phyloP scores from a whole-genome alignment of 2,888 invertebrate species.

The Polydrusus cervinus region DNA sequence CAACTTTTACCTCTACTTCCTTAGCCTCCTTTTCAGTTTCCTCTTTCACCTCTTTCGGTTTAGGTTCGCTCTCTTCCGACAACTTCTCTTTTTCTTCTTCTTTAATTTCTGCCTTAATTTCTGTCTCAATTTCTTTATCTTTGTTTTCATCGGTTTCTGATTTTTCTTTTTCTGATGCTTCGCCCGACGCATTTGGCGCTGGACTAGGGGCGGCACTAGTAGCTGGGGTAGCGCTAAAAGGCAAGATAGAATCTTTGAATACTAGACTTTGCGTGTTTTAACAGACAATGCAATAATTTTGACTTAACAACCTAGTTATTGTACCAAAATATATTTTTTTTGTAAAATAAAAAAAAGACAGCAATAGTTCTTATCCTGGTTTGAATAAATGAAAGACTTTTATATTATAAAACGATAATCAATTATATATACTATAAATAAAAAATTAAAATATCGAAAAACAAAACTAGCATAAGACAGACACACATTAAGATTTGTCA shows the following conservation, averaged over 20 bases:
- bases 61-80: conserved; percentile 56
- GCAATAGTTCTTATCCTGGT: no score
- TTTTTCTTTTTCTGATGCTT: conserved; percentile 64
- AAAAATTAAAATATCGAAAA: no score
- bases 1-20: conserved; percentile 77
- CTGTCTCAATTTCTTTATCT: conserved; percentile 65
- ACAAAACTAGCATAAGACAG: no score
- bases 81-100: conserved; percentile 54
- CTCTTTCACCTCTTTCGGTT: conserved; percentile 65
- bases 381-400: no score
- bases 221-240: conserved; percentile 75
- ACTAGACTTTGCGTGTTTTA: no score
- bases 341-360: no score
- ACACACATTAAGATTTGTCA: no score
- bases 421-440: no score
- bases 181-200: conserved; percentile 73
- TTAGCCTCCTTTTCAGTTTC: conserved; percentile 78
- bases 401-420: no score
- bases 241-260: conserved; percentile 62
- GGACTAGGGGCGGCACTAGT: conserved; percentile 85
- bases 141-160: conserved; percentile 60
- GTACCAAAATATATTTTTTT: no score
- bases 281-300: no score
- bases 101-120: conserved; percentile 65
- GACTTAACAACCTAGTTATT: no score